Evolutionary conservation across 2,888 invertebrate genomes (phyloP).

Genomic region (Anarsia innoxiella): DNA sequence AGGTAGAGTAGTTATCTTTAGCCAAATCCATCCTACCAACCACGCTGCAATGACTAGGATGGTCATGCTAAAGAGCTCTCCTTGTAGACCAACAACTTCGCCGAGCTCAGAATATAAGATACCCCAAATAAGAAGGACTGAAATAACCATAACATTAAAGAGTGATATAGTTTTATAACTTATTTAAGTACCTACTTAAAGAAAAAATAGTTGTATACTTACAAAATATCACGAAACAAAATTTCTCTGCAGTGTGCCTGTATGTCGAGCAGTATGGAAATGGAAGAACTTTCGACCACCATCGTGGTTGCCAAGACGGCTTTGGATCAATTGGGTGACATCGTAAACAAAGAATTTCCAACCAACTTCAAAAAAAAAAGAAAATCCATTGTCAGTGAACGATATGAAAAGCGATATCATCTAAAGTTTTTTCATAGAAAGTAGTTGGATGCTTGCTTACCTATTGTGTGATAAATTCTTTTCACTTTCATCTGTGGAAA

Average conservation of each 20-base stretch:
- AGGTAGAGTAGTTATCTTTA: conserved; percentile 81
- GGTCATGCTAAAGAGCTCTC: conserved; percentile 80
- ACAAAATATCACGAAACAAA: conserved; percentile 60
- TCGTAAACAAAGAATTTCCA: conserved; percentile 79
- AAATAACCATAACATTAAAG: no score
- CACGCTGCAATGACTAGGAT: conserved; percentile 80
- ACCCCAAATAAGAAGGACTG: conserved; percentile 80
- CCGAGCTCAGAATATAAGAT: conserved; percentile 80
- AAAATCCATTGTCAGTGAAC: not conserved
- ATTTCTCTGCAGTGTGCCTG: conserved; percentile 61
- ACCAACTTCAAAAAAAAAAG: conserved; percentile 63
- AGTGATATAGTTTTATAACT: no score
- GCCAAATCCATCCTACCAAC: conserved; percentile 80
- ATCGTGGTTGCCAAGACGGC: conserved; percentile 79
- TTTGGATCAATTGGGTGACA: conserved; percentile 76
- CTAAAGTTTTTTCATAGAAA: conserved; percentile 4
- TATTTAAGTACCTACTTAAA: no score
- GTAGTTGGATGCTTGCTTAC: no score
- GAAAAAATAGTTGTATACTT: conserved; percentile 38
- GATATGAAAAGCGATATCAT: conserved; percentile 2
- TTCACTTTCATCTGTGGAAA: conserved; percentile 26
- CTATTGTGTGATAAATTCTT: conserved; percentile 12
- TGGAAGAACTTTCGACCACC: conserved; percentile 80
- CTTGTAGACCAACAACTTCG: conserved; percentile 76
- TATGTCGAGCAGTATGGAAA: conserved; percentile 83